Conservation (phyloP, 2,113 vertebrate species). For the Aplodontia rufa region DNA sequence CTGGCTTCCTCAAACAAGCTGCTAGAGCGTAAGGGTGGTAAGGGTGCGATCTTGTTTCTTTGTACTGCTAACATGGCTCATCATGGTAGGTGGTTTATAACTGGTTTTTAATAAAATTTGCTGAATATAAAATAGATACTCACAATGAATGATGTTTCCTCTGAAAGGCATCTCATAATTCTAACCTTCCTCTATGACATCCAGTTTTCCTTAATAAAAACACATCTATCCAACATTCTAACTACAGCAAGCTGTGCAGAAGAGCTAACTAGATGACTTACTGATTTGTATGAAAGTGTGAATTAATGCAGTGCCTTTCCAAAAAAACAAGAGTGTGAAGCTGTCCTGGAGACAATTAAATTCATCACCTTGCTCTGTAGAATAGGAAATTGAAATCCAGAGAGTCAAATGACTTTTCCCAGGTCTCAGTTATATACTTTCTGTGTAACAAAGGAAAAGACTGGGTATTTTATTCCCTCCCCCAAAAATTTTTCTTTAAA, state of each 20-base stretch:
- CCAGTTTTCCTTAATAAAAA: background rate
- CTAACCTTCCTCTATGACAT: background rate
- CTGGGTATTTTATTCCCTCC: background rate
- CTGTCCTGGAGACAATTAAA: background rate
- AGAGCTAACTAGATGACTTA: background rate
- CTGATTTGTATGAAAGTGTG: background rate
- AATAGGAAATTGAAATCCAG: background rate
- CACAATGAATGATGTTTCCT: background rate
- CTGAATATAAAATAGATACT: background rate
- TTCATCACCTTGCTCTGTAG: background rate
- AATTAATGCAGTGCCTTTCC: background rate
- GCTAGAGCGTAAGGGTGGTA: background rate
- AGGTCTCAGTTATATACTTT: background rate
- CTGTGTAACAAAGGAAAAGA: background rate
- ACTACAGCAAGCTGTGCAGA: background rate
- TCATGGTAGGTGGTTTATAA: background rate
- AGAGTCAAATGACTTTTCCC: background rate
- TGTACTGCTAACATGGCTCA: background rate
- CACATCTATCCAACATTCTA: background rate
- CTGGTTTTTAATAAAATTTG: slow-evolving; percentile 10
- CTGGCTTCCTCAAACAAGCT: background rate
- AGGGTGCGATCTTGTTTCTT: background rate
- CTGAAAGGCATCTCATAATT: background rate
- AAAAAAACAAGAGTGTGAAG: background rate
- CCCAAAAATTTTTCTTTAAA: background rate